These are phyloP conservation scores for Poecilia latipinna DNA, from an alignment of 2,113 vertebrate species.

Conservation along the genomic window DNA sequence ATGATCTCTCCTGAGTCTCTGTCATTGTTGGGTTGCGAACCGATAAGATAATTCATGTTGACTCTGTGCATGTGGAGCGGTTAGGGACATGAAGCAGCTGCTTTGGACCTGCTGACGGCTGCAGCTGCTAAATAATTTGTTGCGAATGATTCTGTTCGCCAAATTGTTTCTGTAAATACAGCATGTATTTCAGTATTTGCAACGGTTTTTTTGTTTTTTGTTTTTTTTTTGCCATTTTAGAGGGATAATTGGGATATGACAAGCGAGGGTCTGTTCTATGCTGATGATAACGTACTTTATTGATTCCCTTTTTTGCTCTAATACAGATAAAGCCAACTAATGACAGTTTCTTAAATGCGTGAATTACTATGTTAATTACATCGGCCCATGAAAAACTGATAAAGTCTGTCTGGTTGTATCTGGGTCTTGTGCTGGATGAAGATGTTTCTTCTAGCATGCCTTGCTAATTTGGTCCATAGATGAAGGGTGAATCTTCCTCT, in stretches of 20 bases:
- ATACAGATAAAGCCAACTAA: too few species aligned
- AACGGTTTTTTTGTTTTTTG: neutral
- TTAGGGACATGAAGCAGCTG: slow-evolving; percentile 34
- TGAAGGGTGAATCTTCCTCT: too few species aligned
- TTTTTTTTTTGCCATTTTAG: slow-evolving; percentile 22
- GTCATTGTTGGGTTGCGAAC: slow-evolving; percentile 36
- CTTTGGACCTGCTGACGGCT: slow-evolving; percentile 35
- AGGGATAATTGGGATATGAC: neutral
- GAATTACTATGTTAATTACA: too few species aligned
- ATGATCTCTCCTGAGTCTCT: slow-evolving; percentile 52
- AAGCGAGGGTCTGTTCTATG: neutral
- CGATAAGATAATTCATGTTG: slow-evolving; percentile 44
- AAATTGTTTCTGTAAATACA: slow-evolving; percentile 47
- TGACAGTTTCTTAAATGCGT: too few species aligned
- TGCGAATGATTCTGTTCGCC: slow-evolving; percentile 61
- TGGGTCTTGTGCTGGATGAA: too few species aligned
- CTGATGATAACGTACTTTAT: neutral
- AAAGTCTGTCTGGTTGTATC: too few species aligned
- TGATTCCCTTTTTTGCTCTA: too few species aligned
- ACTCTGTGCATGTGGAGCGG: slow-evolving; percentile 49
- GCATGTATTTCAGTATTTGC: slow-evolving; percentile 15
- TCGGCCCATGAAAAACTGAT: too few species aligned
- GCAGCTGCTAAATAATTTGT: slow-evolving; percentile 69
- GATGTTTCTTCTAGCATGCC: too few species aligned
- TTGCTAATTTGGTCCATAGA: too few species aligned